Evolutionary conservation across 2,888 invertebrate species (phyloP).

Genomic region (Microctonus aethiopoides): DNA sequence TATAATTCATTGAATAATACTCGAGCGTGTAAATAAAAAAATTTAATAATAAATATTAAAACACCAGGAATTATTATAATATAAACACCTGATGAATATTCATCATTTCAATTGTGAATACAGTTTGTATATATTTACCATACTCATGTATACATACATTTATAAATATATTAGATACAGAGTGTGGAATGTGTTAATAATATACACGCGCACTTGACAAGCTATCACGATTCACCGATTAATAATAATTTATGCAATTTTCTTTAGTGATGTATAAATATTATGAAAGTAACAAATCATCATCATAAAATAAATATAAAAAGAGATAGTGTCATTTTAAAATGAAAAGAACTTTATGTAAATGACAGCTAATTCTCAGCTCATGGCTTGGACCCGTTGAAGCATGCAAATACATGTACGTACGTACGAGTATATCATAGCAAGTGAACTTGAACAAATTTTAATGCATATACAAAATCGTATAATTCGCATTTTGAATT

Average conservation of each 20-base stretch:
- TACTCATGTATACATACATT: constrained; percentile 6
- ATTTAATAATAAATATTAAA: constrained; percentile 26
- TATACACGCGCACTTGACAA: constrained; percentile 31
- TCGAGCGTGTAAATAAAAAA: neutral
- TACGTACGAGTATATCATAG: too few relatives aligned
- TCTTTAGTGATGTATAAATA: neutral
- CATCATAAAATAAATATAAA: constrained; percentile 14
- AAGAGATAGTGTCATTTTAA: too few relatives aligned
- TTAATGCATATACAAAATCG: constrained; percentile 15
- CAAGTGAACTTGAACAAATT: constrained; percentile 3
- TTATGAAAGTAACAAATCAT: too few relatives aligned
- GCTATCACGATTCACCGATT: constrained; percentile 23
- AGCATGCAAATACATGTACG: neutral
- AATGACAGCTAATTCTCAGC: neutral
- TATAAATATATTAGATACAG: constrained; percentile 18
- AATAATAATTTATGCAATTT: constrained; percentile 33
- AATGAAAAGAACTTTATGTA: neutral
- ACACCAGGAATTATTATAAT: constrained; percentile 30
- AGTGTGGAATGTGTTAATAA: constrained; percentile 31
- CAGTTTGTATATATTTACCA: constrained; percentile 15
- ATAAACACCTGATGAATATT: constrained; percentile 40
- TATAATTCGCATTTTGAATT: neutral
- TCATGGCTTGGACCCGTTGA: neutral
- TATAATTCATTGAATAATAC: too few relatives aligned
- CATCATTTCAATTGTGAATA: constrained; percentile 35